phyloP scores from a whole-genome alignment of 2,888 invertebrate genomes.

The Lasioglossum vierecki region DNA sequence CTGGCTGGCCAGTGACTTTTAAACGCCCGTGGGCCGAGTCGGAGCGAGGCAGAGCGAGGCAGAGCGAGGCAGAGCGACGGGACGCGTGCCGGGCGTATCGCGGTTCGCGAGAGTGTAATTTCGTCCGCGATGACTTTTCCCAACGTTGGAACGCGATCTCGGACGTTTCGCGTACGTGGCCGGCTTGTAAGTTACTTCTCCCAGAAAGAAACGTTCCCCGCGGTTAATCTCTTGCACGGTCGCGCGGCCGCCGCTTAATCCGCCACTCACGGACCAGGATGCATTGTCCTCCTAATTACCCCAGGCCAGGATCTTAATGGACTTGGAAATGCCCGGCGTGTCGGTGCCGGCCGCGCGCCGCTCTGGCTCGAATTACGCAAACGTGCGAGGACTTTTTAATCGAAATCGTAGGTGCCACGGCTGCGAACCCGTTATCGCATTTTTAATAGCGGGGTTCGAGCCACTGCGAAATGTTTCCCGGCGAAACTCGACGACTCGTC shows the following conservation, averaged over 20 bases:
- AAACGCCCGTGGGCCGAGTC: not conserved
- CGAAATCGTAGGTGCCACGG: not conserved
- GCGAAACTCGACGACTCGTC: not conserved
- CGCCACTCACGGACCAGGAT: constrained; percentile 60
- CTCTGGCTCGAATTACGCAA: constrained; percentile 48
- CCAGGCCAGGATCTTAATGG: constrained; percentile 61
- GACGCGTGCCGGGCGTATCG: constrained; percentile 12
- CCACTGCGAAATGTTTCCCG: not conserved
- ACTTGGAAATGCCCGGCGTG: constrained; percentile 57
- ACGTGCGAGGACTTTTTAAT: constrained; percentile 54
- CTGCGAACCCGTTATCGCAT: constrained; percentile 4
- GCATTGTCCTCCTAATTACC: constrained; percentile 63
- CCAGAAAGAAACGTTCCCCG: constrained; percentile 37
- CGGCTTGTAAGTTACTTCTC: constrained; percentile 53
- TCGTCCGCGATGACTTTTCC: constrained; percentile 17
- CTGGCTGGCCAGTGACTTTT: not conserved
- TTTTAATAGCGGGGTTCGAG: constrained; percentile 25
- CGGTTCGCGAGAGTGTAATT: constrained; percentile 19
- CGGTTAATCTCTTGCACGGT: constrained; percentile 56
- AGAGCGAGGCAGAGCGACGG: not conserved
- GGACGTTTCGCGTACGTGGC: constrained; percentile 55
- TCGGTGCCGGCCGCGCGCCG: constrained; percentile 31
- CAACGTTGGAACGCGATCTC: constrained; percentile 1
- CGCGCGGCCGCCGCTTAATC: constrained; percentile 50
- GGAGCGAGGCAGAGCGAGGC: not conserved